Conservation (phyloP, 2,888 invertebrate genomes). For the Leuctra nigra region DNA sequence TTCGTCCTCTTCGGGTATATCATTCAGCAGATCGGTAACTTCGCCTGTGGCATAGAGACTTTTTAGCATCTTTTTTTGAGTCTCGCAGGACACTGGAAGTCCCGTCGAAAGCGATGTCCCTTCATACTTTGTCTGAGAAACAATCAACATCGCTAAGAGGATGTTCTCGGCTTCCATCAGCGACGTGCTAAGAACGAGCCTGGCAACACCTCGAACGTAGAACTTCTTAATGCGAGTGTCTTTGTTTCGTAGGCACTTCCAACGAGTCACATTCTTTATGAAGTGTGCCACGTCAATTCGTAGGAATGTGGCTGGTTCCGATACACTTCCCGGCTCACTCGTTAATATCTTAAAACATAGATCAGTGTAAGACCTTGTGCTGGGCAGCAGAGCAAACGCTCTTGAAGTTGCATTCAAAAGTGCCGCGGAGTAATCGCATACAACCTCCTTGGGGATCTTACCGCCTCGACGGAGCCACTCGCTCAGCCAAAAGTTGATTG, state of each 20-base stretch:
- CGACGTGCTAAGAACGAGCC: background rate
- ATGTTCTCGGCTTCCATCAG: background rate
- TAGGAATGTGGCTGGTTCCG: background rate
- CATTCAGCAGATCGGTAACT: background rate
- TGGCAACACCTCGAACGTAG: slow-evolving; percentile 1
- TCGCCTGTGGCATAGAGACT: background rate
- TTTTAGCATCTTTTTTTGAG: background rate
- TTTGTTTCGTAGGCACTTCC: slow-evolving; percentile 14
- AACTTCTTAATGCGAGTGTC: background rate
- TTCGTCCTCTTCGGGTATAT: background rate
- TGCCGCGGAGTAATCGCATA: slow-evolving; percentile 19
- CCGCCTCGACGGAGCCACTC: slow-evolving; percentile 22
- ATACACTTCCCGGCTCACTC: background rate
- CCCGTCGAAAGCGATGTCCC: background rate
- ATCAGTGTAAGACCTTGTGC: slow-evolving; percentile 10
- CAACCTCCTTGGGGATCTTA: slow-evolving; percentile 18
- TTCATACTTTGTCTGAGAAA: background rate
- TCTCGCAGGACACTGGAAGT: background rate
- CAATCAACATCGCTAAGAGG: background rate
- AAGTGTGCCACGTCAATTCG: slow-evolving; percentile 24
- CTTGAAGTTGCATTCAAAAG: slow-evolving; percentile 18
- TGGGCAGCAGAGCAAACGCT: slow-evolving; percentile 18
- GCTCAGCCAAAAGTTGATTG: slow-evolving; percentile 22
- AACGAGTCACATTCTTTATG: slow-evolving; percentile 17
- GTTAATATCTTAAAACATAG: slow-evolving; percentile 15